Evolutionary conservation across 2,797 vertebrate species (phyloP).

Genomic region (Betta splendens): DNA sequence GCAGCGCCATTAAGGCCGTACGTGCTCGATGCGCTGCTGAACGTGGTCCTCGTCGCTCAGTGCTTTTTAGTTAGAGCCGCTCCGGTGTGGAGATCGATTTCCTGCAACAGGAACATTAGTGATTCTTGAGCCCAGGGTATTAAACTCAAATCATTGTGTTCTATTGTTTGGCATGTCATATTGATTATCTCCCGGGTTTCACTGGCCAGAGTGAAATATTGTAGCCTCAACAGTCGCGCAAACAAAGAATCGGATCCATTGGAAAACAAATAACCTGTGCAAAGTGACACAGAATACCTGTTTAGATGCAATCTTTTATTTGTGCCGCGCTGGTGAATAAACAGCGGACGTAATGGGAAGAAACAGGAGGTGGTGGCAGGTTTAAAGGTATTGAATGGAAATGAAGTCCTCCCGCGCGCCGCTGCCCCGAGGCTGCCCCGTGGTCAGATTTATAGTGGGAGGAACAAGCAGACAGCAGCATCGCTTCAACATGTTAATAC

Average conservation of each 20-base stretch:
- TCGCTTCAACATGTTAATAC: constrained; percentile 59
- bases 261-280: constrained; percentile 74
- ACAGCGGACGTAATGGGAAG: constrained; percentile 18
- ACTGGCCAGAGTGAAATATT: constrained; percentile 77
- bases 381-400: constrained; percentile 19
- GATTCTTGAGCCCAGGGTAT: constrained; percentile 81
- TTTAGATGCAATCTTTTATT: constrained; percentile 61
- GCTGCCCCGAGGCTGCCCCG: constrained; percentile 43
- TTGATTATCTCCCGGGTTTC: constrained; percentile 87
- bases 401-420: constrained; percentile 26
- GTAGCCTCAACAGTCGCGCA: constrained; percentile 75
- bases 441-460: constrained; percentile 38
- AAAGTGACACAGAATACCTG: constrained; percentile 62
- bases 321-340: constrained; percentile 28
- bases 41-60: constrained; percentile 48
- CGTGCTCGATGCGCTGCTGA: constrained; percentile 59
- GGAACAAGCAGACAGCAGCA: constrained; percentile 39
- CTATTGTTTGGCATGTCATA: constrained; percentile 80
- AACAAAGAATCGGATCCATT: constrained; percentile 66
- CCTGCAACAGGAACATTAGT: constrained; percentile 82
- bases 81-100: constrained; percentile 79
- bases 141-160: constrained; percentile 86
- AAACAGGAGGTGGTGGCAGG: constrained; percentile 11
- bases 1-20: constrained; percentile 12
- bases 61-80: constrained; percentile 60